phyloP scores from a whole-genome alignment of 2,797 vertebrate species.

The Fistularia commersonii region DNA sequence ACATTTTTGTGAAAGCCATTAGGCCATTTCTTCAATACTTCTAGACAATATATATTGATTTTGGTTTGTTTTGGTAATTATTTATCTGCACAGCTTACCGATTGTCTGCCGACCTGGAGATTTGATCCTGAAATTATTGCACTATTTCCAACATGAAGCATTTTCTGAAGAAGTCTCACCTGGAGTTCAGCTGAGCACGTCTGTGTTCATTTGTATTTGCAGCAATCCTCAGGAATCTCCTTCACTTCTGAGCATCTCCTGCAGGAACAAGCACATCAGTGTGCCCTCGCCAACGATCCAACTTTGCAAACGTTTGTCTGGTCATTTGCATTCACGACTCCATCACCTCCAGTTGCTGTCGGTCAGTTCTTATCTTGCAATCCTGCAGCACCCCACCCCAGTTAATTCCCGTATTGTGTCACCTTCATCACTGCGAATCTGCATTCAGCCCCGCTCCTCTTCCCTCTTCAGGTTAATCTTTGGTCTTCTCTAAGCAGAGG shows the following conservation, averaged over 20 bases:
- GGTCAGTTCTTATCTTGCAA: constrained; percentile 11
- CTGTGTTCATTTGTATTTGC: constrained; percentile 27
- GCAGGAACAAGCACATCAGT: constrained; percentile 12
- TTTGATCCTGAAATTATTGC: too few relatives aligned
- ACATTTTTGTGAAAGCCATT: too few relatives aligned
- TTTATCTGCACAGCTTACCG: too few relatives aligned
- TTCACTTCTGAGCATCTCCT: constrained; percentile 17
- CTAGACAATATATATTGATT: too few relatives aligned
- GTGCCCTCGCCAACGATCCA: constrained; percentile 9
- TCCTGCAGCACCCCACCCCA: background rate
- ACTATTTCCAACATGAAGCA: background rate
- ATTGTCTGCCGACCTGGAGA: too few relatives aligned
- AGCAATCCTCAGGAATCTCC: constrained; percentile 15
- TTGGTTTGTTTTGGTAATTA: too few relatives aligned
- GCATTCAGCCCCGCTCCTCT: constrained; percentile 11
- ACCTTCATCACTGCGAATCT: constrained; percentile 6
- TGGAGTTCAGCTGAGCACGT: constrained; percentile 23
- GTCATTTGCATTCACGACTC: constrained; percentile 20
- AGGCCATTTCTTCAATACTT: too few relatives aligned
- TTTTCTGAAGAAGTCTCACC: constrained; percentile 45
- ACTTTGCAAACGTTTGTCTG: background rate
- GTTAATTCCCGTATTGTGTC: constrained; percentile 25
- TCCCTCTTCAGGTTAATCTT: constrained; percentile 18
- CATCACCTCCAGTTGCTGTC: constrained; percentile 15
- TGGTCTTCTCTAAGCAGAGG: constrained; percentile 19